Base-by-base conservation (phyloP, 2,797 vertebrate species). In the Danionella dracula region DNA sequence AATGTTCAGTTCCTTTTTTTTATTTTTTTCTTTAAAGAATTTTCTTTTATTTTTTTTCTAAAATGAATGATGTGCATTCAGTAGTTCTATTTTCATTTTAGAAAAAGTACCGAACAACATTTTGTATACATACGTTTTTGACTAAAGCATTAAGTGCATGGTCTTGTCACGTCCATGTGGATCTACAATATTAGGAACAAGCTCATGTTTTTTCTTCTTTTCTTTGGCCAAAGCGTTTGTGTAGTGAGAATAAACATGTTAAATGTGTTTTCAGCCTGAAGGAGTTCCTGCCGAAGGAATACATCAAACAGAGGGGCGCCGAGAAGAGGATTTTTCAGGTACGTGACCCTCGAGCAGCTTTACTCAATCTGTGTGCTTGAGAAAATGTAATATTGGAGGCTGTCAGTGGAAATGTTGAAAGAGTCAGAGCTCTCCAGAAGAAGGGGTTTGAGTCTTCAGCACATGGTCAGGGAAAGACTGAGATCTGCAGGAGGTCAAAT, bases 281-380 rank as follows among this genome's bases (percentile, higher is more conserved):
- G 86, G 96, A 98, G 86, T 99, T 99, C 80, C 88, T 98, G 76
- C 96, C 96, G 41, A 99, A 99, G 86, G 96, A 99, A 83, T 99
- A 99, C 71, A 93, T 95, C 82, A 99, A 98, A 83, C 95, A 96
- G 82, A 92, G 95, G 86, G 95, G 93, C 54, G 88, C 96, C 0
- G 96, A 99, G 83, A 99, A 98, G 86, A 95, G 92, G 81, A 88
- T 98, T 87, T 99, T 99, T 88, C 95, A 98, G 92, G 96, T 99
- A 93, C 66, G 85, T 79, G 35, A 48, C 12, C 34, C 44, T 50
- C 11, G 40, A 32, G 17, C 4, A 16, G 17, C 37, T 50, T 29
- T 38, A 53, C 32, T 29, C 5, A 19, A 51, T 27, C 38, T 9
- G 9, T 29, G 23, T 23, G 8, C 13, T 19, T 12, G 11, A 5